phyloP scores from a whole-genome alignment of 2,888 invertebrate genomes.

The Willowsia nigromaculata region DNA sequence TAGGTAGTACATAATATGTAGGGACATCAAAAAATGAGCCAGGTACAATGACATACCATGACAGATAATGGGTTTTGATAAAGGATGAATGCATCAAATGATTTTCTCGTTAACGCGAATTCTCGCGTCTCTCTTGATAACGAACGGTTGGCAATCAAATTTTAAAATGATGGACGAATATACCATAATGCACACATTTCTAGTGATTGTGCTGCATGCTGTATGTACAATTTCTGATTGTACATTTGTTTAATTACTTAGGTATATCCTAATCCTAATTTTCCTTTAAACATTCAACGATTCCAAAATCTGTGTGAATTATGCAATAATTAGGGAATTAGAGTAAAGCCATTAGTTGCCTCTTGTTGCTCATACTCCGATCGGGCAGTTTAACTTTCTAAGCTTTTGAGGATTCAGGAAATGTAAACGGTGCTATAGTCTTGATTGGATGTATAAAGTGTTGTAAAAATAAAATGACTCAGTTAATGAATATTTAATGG shows the following conservation, averaged over 20 bases:
- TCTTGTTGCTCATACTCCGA: background rate
- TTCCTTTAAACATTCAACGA: background rate
- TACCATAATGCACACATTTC: background rate
- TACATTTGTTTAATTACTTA: background rate
- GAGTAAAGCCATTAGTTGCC: background rate
- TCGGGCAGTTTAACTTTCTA: background rate
- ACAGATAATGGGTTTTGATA: background rate
- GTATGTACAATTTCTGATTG: background rate
- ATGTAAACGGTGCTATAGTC: background rate
- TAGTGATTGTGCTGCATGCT: background rate
- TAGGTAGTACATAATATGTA: no score
- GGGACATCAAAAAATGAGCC: background rate
- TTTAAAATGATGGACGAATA: background rate
- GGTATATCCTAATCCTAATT: background rate
- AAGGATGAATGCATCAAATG: background rate
- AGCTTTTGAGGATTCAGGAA: background rate
- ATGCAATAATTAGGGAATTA: background rate
- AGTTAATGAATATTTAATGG: conserved; percentile 19
- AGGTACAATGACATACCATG: background rate
- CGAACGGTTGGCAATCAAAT: background rate
- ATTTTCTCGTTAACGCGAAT: background rate
- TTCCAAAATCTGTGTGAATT: background rate
- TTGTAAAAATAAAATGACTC: background rate
- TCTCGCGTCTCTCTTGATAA: background rate
- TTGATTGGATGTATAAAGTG: background rate